Evolutionary conservation across 2,113 vertebrate species (phyloP).

Genomic region (Phalacrocorax carbo): DNA sequence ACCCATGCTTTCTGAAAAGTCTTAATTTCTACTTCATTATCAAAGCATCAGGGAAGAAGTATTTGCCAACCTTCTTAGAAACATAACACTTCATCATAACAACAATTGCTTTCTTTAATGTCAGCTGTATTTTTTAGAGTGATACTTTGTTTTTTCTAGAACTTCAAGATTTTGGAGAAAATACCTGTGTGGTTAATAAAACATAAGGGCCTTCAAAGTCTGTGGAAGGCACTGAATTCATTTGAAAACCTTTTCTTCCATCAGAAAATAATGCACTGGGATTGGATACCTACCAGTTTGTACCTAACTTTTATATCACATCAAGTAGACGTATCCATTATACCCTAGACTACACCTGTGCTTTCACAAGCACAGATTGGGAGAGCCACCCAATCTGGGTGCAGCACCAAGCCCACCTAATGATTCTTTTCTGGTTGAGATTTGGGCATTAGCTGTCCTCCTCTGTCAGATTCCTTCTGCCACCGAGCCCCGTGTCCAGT

Average conservation of each 20-base stretch:
- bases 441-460: not conserved
- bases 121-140: not conserved
- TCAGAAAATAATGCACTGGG: not conserved
- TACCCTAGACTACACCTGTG: not conserved
- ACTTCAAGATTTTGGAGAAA: not conserved
- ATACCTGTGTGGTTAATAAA: not conserved
- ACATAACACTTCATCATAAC: not conserved
- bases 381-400: accelerated
- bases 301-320: not conserved
- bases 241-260: not conserved
- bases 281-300: not conserved
- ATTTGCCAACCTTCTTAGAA: not conserved
- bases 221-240: not conserved
- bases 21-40: not conserved
- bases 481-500: not conserved
- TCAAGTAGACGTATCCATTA: not conserved
- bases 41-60: not conserved
- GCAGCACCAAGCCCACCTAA: not conserved
- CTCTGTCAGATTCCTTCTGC: not conserved
- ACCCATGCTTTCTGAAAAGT: not conserved
- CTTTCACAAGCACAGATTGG: not conserved
- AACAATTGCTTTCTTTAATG: not conserved
- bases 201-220: not conserved
- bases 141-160: not conserved
- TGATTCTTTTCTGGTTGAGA: not conserved